Evolutionary conservation across 2,888 invertebrate species (phyloP).

Genomic region (Cheilosia vulpina): DNA sequence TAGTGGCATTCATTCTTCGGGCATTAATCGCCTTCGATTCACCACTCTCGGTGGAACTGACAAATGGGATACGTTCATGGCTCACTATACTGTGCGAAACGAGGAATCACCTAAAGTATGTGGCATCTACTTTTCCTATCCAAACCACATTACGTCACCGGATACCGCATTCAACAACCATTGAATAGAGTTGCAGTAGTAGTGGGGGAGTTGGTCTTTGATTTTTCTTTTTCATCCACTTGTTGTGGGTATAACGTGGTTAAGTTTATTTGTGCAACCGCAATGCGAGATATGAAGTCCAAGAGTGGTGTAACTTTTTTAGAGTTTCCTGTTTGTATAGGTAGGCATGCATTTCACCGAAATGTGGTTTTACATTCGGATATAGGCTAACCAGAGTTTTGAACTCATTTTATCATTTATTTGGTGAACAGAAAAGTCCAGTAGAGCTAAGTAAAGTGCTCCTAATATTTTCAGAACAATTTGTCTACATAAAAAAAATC

Average conservation of each 20-base stretch:
- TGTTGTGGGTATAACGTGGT: background rate
- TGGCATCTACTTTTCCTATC: constrained; percentile 13
- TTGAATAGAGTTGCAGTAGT: background rate
- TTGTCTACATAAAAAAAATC: too few species aligned
- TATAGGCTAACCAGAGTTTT: background rate
- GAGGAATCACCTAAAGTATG: background rate
- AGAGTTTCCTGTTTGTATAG: background rate
- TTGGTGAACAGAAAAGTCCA: too few species aligned
- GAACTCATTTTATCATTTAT: background rate
- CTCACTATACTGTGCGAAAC: background rate
- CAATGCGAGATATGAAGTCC: background rate
- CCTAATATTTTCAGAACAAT: too few species aligned
- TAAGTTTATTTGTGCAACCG: background rate
- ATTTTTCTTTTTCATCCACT: constrained; percentile 1
- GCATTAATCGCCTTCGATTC: constrained; percentile 44
- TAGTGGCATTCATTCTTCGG: constrained; percentile 20
- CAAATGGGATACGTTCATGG: constrained; percentile 30
- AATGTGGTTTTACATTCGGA: background rate
- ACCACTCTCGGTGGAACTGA: constrained; percentile 29
- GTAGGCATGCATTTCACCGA: background rate
- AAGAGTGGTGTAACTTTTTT: background rate
- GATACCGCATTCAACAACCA: constrained; percentile 21
- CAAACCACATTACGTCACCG: constrained; percentile 11
- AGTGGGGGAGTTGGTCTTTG: background rate
- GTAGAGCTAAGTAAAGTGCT: too few species aligned